These are phyloP conservation scores for Netelia melanura DNA, from an alignment of 2,888 invertebrate genomes.

Conservation along the genomic window DNA sequence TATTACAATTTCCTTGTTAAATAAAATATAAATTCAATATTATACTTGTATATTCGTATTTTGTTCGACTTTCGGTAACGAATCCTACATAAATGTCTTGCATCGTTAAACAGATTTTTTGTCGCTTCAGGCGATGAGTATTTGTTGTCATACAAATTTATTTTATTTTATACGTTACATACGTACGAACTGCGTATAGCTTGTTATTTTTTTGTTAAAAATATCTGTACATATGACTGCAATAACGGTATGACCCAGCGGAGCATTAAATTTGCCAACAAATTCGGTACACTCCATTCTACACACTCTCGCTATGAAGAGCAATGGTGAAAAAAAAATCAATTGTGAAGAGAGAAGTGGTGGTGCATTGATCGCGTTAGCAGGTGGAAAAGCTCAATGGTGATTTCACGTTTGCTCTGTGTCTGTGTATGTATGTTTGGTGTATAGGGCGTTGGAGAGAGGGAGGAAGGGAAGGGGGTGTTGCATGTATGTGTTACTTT, in stretches of 20 bases:
- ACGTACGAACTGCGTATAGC: background rate
- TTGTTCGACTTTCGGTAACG: no score
- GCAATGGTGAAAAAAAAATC: slow-evolving; percentile 28
- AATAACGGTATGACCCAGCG: background rate
- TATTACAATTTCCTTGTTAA: no score
- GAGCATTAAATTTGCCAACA: slow-evolving; percentile 31
- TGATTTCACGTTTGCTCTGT: slow-evolving; percentile 32
- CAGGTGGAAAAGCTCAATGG: slow-evolving; percentile 8
- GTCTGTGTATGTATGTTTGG: no score
- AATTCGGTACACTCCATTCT: slow-evolving; percentile 32
- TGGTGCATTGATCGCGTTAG: background rate
- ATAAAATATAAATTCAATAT: no score
- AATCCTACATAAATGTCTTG: no score
- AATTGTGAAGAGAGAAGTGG: slow-evolving; percentile 26
- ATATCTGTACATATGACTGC: background rate
- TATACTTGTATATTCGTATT: no score
- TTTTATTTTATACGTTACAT: slow-evolving; percentile 13
- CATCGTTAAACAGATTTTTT: no score
- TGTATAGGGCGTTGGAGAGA: no score
- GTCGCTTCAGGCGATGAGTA: no score
- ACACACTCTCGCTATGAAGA: background rate
- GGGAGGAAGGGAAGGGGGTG: no score
- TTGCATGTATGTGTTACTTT: slow-evolving; percentile 10
- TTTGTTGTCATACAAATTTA: slow-evolving; percentile 16
- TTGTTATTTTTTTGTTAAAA: no score